Evolutionary conservation across 1,140 invertebrate species (phyloP), one percentile per base, ranked within the genome.

Genomic region (Aphelinus certus): DNA sequence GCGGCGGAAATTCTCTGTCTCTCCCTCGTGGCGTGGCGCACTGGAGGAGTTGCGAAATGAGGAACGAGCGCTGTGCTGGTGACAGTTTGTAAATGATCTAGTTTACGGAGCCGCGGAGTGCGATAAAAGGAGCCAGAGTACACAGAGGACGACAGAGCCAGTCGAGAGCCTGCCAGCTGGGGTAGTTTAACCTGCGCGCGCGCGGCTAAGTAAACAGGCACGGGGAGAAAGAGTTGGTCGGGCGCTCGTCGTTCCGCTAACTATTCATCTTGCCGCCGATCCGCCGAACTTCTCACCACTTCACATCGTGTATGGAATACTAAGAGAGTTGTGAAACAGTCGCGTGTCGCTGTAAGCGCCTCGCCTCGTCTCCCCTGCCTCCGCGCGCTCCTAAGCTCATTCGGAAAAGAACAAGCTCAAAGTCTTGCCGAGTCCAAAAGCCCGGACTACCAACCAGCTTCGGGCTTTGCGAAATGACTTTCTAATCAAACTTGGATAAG

Each of bases 61-160:
- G 57, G 63, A 67, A 48, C 45, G 47, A 61, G 66, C 73, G 72
- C 49, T 73, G 77, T 82, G 83, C 67, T 65, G 78, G 72, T 84
- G 83, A 83, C 83, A 83, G 82, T 81, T 84, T 82, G 82, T 78
- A 83, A 84, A 84, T 84, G 81, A 83, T 83, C 77, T 75, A 82
- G 81, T 83, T 84, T 80, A 76, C 71, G 58, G 45, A 65, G 26
- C 26, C 26, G 26, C 26, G 26, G 73, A 77, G 74, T 64, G 74
- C 67, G 71, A 72, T 72, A 70, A 57, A 61, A 55, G 69, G 48
- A 60, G 26, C 45, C 42, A 62, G 42, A 46, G 58, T 48, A 58
- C 76, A 66, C 63, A 69, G 55, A 26, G 3, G 2, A 7, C 9
- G 26, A n/a, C 55, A n/a, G 55, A 10, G 9, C 9, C 55, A n/a